These are phyloP conservation scores for Smittia aterrima DNA, from an alignment of 2,888 invertebrate species.

Conservation along the genomic window DNA sequence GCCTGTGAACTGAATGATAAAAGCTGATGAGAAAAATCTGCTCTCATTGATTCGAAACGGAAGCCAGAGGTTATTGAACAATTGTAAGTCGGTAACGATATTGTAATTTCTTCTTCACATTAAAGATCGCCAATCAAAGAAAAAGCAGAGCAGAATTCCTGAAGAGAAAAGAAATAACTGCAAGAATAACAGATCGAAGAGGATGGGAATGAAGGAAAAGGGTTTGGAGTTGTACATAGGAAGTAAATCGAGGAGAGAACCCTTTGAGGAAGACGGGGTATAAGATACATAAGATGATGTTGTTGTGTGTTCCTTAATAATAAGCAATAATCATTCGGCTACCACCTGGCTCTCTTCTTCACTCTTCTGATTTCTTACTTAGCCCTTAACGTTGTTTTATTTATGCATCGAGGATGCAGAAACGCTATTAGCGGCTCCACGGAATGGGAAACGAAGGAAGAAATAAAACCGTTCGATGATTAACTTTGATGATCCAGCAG, in stretches of 20 bases:
- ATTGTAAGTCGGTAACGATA: too few relatives aligned
- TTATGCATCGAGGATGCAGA: slow-evolving; percentile 18
- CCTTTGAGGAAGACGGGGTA: slow-evolving; percentile 28
- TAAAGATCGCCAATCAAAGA: background rate
- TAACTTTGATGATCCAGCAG: slow-evolving; percentile 33
- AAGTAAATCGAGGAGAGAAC: slow-evolving; percentile 35
- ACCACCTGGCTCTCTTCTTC: slow-evolving; percentile 39
- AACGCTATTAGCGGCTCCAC: slow-evolving; percentile 34
- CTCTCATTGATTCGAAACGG: too few relatives aligned
- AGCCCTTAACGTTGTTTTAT: slow-evolving; percentile 26
- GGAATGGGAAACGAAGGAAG: background rate
- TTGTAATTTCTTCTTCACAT: too few relatives aligned
- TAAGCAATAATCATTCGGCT: slow-evolving; percentile 41
- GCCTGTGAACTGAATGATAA: too few relatives aligned
- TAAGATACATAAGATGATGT: slow-evolving; percentile 10
- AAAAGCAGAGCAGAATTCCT: background rate
- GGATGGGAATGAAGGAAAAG: background rate
- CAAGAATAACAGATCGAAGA: background rate
- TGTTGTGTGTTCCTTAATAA: slow-evolving; percentile 19
- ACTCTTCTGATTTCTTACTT: slow-evolving; percentile 16
- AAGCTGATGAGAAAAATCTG: too few relatives aligned
- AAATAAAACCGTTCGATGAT: slow-evolving; percentile 37
- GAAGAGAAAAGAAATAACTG: background rate
- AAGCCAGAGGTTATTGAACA: too few relatives aligned
- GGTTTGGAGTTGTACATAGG: slow-evolving; percentile 21